phyloP scores from a whole-genome alignment of 2,797 vertebrate genomes.

The Chaenodraco wilsoni region DNA sequence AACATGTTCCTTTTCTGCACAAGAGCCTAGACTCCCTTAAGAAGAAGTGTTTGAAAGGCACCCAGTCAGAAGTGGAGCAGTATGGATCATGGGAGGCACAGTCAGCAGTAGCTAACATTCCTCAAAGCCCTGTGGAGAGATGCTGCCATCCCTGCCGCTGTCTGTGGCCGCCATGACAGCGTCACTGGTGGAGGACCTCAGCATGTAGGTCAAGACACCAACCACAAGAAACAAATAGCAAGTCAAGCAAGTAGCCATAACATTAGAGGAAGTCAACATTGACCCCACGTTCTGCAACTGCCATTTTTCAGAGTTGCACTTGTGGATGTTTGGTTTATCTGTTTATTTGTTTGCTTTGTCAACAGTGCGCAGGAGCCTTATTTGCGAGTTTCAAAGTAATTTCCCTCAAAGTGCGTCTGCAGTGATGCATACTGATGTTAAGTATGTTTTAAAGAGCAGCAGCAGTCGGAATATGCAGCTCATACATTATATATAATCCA shows the following conservation, averaged over 20 bases:
- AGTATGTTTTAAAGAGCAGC: slow-evolving; percentile 36
- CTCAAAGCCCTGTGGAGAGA: slow-evolving; percentile 61
- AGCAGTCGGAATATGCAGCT: slow-evolving; percentile 35
- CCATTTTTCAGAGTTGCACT: slow-evolving; percentile 17
- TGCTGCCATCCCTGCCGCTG: slow-evolving; percentile 44
- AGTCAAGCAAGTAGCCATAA: slow-evolving; percentile 46
- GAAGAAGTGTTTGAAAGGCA: slow-evolving; percentile 48
- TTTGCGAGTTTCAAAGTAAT: slow-evolving; percentile 17
- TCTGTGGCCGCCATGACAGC: slow-evolving; percentile 57
- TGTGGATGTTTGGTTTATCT: slow-evolving; percentile 18
- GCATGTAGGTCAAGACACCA: slow-evolving; percentile 67
- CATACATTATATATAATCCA: slow-evolving; percentile 58
- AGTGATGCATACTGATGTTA: slow-evolving; percentile 28
- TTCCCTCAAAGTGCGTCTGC: slow-evolving; percentile 30
- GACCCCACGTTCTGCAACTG: slow-evolving; percentile 28
- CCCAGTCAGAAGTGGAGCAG: slow-evolving; percentile 37
- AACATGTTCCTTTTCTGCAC: slow-evolving; percentile 1
- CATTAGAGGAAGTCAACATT: slow-evolving; percentile 25
- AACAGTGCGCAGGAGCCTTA: slow-evolving; percentile 22
- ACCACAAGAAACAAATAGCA: slow-evolving; percentile 55
- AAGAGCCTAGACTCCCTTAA: slow-evolving; percentile 2
- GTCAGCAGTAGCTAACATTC: slow-evolving; percentile 70
- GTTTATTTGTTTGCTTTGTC: slow-evolving; percentile 35
- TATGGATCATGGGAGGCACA: slow-evolving; percentile 58
- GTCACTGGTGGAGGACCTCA: slow-evolving; percentile 43